Conservation (phyloP, 2,888 invertebrate genomes). For the Calliopum simillimum region DNA sequence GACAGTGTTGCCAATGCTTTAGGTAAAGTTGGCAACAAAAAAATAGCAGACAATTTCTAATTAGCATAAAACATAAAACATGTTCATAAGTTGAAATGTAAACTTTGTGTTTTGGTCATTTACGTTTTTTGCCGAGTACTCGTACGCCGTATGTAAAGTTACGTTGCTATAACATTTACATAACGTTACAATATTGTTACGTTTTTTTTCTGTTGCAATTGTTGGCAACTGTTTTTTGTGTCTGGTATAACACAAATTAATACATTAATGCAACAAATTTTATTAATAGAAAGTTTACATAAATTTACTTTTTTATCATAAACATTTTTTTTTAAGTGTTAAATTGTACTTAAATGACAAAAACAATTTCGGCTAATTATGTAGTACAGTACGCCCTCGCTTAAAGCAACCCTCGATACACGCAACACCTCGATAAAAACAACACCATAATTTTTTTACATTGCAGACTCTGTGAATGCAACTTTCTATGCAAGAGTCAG, state of each 20-base stretch:
- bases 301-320: slow-evolving; percentile 14
- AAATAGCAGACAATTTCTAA: slow-evolving; percentile 28
- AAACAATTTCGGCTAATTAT: too few relatives aligned
- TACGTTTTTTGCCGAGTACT: not conserved
- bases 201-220: not conserved
- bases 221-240: not conserved
- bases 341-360: too few relatives aligned
- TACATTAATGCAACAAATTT: slow-evolving; percentile 3
- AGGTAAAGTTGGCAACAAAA: not conserved
- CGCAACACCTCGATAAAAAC: too few relatives aligned
- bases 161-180: not conserved
- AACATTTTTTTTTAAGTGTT: too few relatives aligned
- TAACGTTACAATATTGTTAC: not conserved
- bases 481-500: too few relatives aligned
- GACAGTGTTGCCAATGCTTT: slow-evolving; percentile 6
- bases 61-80: slow-evolving; percentile 34
- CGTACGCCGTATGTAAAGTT: not conserved
- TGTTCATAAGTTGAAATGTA: slow-evolving; percentile 24
- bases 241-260: slow-evolving; percentile 3
- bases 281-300: slow-evolving; percentile 20
- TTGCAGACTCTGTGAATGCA: too few relatives aligned
- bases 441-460: too few relatives aligned
- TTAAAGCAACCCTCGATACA: too few relatives aligned
- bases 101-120: slow-evolving; percentile 27
- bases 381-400: too few relatives aligned